phyloP scores from a whole-genome alignment of 2,888 invertebrate species.

The Drosophila prolongata region DNA sequence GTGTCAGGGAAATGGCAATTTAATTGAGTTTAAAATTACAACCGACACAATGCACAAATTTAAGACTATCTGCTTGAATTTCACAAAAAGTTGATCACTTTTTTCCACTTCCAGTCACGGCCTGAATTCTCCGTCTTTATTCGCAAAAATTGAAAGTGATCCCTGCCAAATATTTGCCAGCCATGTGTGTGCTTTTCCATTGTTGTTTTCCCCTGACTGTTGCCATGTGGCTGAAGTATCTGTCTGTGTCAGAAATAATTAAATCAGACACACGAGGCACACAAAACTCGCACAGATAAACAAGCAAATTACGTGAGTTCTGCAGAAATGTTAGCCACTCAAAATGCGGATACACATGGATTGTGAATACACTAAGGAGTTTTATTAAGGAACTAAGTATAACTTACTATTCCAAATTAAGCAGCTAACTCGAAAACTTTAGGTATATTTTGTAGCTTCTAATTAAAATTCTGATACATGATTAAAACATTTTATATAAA shows the following conservation, averaged over 20 bases:
- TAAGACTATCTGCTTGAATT: conserved; percentile 22
- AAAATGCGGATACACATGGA: background rate
- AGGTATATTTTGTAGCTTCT: no score
- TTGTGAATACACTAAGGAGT: conserved; percentile 2
- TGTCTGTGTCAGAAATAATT: conserved; percentile 44
- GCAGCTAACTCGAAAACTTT: no score
- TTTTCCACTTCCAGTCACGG: conserved; percentile 20
- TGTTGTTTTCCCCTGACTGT: conserved; percentile 10
- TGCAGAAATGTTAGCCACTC: conserved; percentile 6
- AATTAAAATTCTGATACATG: no score
- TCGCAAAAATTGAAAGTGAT: conserved; percentile 64
- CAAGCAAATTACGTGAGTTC: conserved; percentile 45
- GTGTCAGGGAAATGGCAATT: conserved; percentile 25
- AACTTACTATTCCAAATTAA: no score
- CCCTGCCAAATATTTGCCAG: conserved; percentile 69
- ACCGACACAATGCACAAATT: conserved; percentile 9
- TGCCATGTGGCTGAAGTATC: conserved; percentile 35
- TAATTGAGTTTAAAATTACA: conserved; percentile 65
- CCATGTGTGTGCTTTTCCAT: conserved; percentile 19
- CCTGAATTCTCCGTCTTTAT: conserved; percentile 33
- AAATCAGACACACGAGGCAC: conserved; percentile 44
- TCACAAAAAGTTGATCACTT: conserved; percentile 48
- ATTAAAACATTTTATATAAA: no score
- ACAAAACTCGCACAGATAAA: conserved; percentile 44
- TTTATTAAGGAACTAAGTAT: no score